phyloP scores from a whole-genome alignment of 1,140 invertebrate species.

The Conopomorpha cramerella region DNA sequence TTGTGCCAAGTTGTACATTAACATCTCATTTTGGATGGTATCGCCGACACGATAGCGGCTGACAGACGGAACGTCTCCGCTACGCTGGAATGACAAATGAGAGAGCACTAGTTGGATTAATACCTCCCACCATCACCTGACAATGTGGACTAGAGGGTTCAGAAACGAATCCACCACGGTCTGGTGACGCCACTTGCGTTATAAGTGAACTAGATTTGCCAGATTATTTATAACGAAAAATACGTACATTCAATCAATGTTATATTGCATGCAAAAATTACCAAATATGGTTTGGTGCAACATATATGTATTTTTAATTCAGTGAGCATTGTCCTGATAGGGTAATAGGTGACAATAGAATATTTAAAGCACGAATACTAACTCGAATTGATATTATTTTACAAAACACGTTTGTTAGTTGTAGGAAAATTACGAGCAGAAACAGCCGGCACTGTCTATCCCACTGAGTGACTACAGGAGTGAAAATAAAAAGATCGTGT shows the following conservation, averaged over 20 bases:
- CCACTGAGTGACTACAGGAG: too few species aligned
- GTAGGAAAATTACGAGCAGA: too few species aligned
- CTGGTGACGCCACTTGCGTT: not conserved
- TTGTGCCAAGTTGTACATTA: conserved; percentile 35
- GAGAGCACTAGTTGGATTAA: conserved; percentile 4
- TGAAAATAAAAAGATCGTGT: not conserved
- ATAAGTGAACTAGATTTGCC: not conserved
- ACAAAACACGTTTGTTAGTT: not conserved
- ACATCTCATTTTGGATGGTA: conserved; percentile 28
- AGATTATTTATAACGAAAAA: not conserved
- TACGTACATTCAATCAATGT: not conserved
- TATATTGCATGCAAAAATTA: not conserved
- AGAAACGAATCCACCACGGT: too few species aligned
- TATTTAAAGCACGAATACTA: too few species aligned
- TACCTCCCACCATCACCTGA: too few species aligned
- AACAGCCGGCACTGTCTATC: too few species aligned
- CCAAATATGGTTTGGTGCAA: not conserved
- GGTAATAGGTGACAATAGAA: too few species aligned
- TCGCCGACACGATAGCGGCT: conserved; percentile 20
- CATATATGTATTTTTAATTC: too few species aligned
- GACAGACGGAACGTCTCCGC: conserved; percentile 12
- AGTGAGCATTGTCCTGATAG: too few species aligned
- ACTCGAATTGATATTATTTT: not conserved
- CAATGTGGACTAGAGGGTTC: too few species aligned
- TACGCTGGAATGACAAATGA: conserved; percentile 14